Evolutionary conservation across 2,113 vertebrate genomes (phyloP).

Genomic region (Prinia subflava): DNA sequence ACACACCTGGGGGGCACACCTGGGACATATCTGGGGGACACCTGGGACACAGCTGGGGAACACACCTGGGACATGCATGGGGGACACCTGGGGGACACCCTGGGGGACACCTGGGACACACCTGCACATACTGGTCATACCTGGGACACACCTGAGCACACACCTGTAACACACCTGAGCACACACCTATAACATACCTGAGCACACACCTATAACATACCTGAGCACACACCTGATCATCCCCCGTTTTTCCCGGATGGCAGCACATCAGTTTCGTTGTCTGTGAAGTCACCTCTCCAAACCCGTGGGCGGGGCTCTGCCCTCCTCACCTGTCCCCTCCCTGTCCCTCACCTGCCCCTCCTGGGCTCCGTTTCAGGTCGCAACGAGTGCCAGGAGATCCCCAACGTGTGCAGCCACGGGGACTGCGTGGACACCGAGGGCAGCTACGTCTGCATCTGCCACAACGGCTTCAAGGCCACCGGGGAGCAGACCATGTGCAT

Average conservation of each 20-base stretch:
- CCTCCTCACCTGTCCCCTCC: background rate
- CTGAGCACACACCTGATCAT: no score
- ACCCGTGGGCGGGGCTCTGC: fast-evolving
- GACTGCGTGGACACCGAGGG: constrained; percentile 88
- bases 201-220: no score
- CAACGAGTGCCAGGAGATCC: constrained; percentile 90
- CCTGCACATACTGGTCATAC: background rate
- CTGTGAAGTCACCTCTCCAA: background rate
- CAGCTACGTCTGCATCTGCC: constrained; percentile 89
- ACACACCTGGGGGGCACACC: background rate
- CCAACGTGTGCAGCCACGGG: constrained; percentile 88
- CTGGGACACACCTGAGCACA: background rate
- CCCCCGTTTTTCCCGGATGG: fast-evolving
- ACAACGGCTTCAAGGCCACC: constrained; percentile 88
- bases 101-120: background rate
- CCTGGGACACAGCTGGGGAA: no score
- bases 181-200: no score
- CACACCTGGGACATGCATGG: no score
- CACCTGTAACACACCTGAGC: background rate
- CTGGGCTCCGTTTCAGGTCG: constrained; percentile 71
- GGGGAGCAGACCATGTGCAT: constrained; percentile 90
- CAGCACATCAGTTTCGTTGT: background rate
- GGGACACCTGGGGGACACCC: background rate
- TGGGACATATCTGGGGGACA: background rate
- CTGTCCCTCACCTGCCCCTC: background rate